phyloP scores from a whole-genome alignment of 2,113 vertebrate genomes.

The Triplophysa siluroides region DNA sequence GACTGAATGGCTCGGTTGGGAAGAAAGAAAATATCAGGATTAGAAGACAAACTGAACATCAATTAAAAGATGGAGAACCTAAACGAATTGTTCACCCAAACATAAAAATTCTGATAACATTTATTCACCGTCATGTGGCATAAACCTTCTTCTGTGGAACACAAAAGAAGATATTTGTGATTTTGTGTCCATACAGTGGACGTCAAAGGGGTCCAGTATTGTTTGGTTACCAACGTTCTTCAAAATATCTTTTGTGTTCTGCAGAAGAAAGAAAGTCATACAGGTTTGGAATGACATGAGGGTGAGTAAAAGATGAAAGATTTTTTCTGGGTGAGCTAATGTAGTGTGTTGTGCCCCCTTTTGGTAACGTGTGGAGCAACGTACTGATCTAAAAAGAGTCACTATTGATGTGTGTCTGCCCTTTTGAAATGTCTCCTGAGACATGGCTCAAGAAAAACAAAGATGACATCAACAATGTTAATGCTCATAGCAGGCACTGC shows the following conservation, averaged over 20 bases:
- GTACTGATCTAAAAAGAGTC: not conserved
- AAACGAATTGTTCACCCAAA: no score
- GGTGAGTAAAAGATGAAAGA: no score
- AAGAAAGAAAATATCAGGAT: not conserved
- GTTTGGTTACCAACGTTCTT: no score
- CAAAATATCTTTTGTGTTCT: no score
- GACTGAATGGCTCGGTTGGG: not conserved
- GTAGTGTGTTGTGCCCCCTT: conserved; percentile 13
- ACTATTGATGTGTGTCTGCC: not conserved
- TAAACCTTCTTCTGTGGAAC: no score
- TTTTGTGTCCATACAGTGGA: not conserved
- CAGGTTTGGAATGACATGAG: no score
- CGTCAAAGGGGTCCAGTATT: no score
- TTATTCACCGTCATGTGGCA: no score
- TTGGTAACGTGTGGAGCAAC: not conserved
- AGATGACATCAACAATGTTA: not conserved
- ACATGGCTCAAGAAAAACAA: not conserved
- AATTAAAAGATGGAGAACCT: not conserved
- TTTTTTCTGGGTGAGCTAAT: not conserved
- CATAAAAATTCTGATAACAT: no score
- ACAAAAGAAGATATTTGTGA: no score
- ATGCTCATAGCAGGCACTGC: not conserved
- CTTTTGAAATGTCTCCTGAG: conserved; percentile 6
- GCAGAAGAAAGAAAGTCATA: no score
- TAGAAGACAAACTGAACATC: not conserved